Percentiles rank a stretch among this genome's conserved stretches.
These are phyloP conservation scores for Apus apus DNA, from an alignment of 2,113 vertebrate genomes.

Conservation along the genomic window DNA sequence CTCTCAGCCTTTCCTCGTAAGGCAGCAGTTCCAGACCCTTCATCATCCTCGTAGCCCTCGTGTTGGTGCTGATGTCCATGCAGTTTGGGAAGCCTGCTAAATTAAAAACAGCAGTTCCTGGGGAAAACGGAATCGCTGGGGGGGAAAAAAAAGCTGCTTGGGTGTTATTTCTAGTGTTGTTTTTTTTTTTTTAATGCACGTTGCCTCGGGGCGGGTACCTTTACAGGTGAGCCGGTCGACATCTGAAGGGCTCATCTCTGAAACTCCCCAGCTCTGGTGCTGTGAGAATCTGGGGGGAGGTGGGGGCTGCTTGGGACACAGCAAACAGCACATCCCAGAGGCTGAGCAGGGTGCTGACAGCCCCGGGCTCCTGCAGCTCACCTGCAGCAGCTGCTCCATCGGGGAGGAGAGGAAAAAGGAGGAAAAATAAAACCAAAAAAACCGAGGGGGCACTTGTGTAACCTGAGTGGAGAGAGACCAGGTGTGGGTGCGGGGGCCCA, in stretches of 20 bases:
- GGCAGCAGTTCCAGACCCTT: too few relatives aligned
- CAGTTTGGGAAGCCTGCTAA: rapidly evolving
- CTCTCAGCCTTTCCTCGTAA: too few relatives aligned
- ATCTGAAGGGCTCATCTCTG: too few relatives aligned
- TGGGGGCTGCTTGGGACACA: rapidly evolving
- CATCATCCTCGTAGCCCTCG: too few relatives aligned
- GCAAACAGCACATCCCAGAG: not conserved
- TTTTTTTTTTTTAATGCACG: not conserved
- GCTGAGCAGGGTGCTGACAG: not conserved
- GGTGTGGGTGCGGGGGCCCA: rapidly evolving
- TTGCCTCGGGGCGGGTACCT: too few relatives aligned
- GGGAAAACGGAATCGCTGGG: not conserved
- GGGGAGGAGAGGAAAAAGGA: too few relatives aligned
- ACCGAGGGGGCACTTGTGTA: not conserved
- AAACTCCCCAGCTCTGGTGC: rapidly evolving
- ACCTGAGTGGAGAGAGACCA: not conserved
- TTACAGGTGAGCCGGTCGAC: too few relatives aligned
- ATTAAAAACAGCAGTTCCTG: not conserved
- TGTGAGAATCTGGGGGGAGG: rapidly evolving
- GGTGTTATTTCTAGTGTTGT: not conserved
- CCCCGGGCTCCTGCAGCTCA: not conserved
- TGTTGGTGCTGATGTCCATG: rapidly evolving
- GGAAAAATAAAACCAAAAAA: not conserved
- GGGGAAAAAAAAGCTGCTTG: rapidly evolving
- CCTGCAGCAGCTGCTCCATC: not conserved